Evolutionary conservation across 2,888 invertebrate genomes (phyloP).

Genomic region (Coenonympha glycerion): DNA sequence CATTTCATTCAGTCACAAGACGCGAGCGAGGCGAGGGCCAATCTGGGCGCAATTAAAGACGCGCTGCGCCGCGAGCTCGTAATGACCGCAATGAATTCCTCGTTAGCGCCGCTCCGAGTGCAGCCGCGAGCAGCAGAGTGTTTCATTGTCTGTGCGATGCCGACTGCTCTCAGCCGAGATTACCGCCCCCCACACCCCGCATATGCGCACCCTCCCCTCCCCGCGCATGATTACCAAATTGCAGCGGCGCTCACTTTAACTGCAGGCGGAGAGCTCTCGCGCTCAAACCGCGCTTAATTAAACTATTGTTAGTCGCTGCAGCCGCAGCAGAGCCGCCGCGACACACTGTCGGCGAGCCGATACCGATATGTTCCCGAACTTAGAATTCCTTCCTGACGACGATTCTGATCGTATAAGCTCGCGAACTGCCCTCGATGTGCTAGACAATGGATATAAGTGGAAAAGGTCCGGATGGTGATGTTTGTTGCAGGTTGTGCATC

Average conservation of each 20-base stretch:
- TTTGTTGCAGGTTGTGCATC: too few species aligned
- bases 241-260: slow-evolving; percentile 40
- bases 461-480: too few species aligned
- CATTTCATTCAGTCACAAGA: too few species aligned
- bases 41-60: slow-evolving; percentile 27
- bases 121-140: slow-evolving; percentile 29
- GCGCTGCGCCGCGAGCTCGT: slow-evolving; percentile 24
- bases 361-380: too few species aligned
- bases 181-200: slow-evolving; percentile 20
- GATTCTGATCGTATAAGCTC: too few species aligned
- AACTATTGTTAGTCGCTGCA: slow-evolving; percentile 41
- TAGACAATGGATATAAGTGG: too few species aligned
- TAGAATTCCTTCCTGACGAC: too few species aligned
- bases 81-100: slow-evolving; percentile 32
- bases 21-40: slow-evolving; percentile 16
- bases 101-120: slow-evolving; percentile 30
- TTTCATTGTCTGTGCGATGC: slow-evolving; percentile 32
- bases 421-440: too few species aligned
- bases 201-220: slow-evolving; percentile 2
- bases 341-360: too few species aligned
- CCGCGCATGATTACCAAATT: slow-evolving; percentile 43
- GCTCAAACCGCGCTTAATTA: slow-evolving; percentile 47
- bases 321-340: slow-evolving; percentile 12
- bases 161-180: slow-evolving; percentile 33
- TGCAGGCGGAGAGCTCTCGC: slow-evolving; percentile 37